Conservation (phyloP, 2,113 vertebrate genomes). For the Taurulus bubalis region DNA sequence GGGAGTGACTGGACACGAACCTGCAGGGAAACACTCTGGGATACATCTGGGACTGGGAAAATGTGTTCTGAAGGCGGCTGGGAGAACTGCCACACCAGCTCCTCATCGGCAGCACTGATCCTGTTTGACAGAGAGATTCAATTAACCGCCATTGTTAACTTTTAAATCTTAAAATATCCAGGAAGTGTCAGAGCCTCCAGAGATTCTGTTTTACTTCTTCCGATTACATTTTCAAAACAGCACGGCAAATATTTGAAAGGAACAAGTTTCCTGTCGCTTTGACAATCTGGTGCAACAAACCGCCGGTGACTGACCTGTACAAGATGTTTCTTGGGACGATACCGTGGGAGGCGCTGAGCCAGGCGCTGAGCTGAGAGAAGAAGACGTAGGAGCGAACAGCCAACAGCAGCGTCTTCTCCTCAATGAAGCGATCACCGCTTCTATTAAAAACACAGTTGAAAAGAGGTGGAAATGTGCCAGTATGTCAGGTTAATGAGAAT, state of each 20-base stretch:
- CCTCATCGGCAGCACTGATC: constrained; percentile 95
- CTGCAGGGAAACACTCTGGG: constrained; percentile 96
- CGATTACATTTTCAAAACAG: neutral
- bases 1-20: constrained; percentile 97
- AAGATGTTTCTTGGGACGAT: constrained; percentile 98
- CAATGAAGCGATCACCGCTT: constrained; percentile 94
- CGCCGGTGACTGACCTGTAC: constrained; percentile 87
- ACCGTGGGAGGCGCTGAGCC: constrained; percentile 98
- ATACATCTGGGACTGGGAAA: constrained; percentile 96
- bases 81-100: constrained; percentile 94
- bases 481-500: constrained; percentile 74
- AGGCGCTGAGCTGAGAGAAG: constrained; percentile 99
- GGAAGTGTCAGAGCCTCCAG: neutral
- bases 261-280: constrained; percentile 6
- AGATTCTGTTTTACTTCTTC: constrained; percentile 3
- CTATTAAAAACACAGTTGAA: constrained; percentile 77
- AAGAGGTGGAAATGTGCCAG: constrained; percentile 63
- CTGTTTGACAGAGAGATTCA: constrained; percentile 76
- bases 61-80: constrained; percentile 95
- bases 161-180: neutral
- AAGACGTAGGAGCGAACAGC: constrained; percentile 98
- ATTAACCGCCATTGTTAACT: neutral
- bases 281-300: constrained; percentile 1
- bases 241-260: neutral
- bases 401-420: constrained; percentile 96